Base-by-base conservation (phyloP, 2,888 invertebrate species). In the Morpho helenor region DNA sequence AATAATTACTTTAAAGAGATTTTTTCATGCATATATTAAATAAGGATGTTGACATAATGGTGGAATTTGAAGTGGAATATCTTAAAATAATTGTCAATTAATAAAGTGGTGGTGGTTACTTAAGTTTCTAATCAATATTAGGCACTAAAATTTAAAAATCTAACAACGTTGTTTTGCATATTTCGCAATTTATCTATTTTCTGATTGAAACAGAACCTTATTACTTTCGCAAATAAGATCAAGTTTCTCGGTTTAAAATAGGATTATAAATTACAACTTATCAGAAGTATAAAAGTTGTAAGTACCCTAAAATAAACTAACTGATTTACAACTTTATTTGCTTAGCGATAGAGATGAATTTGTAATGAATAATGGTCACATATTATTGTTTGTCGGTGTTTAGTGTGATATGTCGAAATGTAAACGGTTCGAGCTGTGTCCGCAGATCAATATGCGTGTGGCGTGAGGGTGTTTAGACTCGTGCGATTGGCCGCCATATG, bases 381-480 rank as follows among this genome's bases (percentile, higher is more conserved):
- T 84, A 82, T 86, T 87, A 87, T 88, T 89, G 87, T 89, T 88
- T 86, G 86, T 79, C 84, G 79, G 80, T 87, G 86, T 87, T 88
- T 87, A 86, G 86, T 87, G 89, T 87, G 90, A 89, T 89, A 89
- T 88, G 89, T 89, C 88, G 89, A 89, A 88, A 87, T 82, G 86
- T 87, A 85, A 87, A 84, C 86, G 84, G 82, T 84, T 87, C 80
- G 84, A 83, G 83, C 84, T 78, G 75, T 80, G 84, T 87, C 88
- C 87, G 82, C 89, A 90, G 91, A 91, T 91, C 91, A 88, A 91
- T 91, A 91, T 90, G 89, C 87, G 90, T 88, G 87, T 82, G 74
- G 84, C 80, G 83, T 79, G 83, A 81, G 87, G 84, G 84, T 85
- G 87, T 85, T 79, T 75, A 80, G 79, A 79, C 80, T 75, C 75